Percentiles rank a stretch among this genome's conserved stretches.
phyloP scores from a whole-genome alignment of 2,888 invertebrate genomes.

The Clitarchus hookeri region DNA sequence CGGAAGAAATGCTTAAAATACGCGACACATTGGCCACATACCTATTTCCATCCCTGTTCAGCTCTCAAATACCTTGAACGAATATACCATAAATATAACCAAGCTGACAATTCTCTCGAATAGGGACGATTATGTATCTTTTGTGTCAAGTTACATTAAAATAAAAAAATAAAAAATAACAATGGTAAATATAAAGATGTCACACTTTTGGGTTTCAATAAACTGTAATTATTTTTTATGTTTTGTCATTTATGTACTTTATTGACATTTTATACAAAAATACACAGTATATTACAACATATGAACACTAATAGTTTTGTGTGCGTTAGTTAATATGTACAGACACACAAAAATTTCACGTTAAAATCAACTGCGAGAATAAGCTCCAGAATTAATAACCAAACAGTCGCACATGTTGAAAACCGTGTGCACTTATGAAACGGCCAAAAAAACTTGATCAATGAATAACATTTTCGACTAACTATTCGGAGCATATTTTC shows the following conservation, averaged over 20 bases:
- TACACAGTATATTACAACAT: slow-evolving; percentile 28
- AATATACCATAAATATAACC: too few species aligned
- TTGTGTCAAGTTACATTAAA: too few species aligned
- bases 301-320: background rate
- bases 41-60: too few species aligned
- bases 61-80: too few species aligned
- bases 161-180: too few species aligned
- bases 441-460: background rate
- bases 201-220: too few species aligned
- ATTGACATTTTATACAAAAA: slow-evolving; percentile 32
- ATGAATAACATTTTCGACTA: background rate
- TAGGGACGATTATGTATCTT: too few species aligned
- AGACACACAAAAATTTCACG: slow-evolving; percentile 2
- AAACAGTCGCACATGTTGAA: background rate
- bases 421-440: background rate
- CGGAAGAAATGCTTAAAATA: too few species aligned
- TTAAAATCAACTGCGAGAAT: background rate
- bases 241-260: slow-evolving; percentile 39
- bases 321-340: slow-evolving; percentile 20
- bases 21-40: too few species aligned
- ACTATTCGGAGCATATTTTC: background rate
- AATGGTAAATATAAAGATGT: too few species aligned
- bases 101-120: too few species aligned
- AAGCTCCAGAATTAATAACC: background rate
- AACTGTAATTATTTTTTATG: too few species aligned